phyloP scores from a whole-genome alignment of 2,113 vertebrate genomes.

The Labeo rohita region DNA sequence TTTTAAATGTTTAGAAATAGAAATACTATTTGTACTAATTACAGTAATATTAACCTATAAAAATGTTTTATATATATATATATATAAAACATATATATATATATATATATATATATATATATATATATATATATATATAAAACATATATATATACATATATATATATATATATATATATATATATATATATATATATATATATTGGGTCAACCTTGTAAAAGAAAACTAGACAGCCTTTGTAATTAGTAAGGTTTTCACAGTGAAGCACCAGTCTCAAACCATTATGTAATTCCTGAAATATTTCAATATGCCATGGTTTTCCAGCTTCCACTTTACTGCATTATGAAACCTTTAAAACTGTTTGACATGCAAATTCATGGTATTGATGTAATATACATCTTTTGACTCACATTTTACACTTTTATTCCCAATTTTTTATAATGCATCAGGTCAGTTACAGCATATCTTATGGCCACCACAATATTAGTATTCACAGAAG shows the following conservation, averaged over 20 bases:
- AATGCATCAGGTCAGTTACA: background rate
- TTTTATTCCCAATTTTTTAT: background rate
- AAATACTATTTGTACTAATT: background rate
- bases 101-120: background rate
- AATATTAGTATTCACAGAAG: constrained; percentile 43
- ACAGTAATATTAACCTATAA: too few relatives aligned
- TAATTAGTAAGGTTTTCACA: background rate
- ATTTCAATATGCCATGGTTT: background rate
- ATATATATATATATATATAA: background rate
- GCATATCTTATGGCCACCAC: background rate
- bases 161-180: background rate
- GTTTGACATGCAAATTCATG: background rate
- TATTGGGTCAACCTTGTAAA: background rate
- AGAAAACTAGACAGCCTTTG: background rate
- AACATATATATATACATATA: too few relatives aligned
- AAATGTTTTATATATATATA: background rate
- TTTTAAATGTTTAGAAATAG: background rate
- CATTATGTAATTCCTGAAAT: background rate
- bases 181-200: background rate
- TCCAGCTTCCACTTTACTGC: background rate
- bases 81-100: too few relatives aligned
- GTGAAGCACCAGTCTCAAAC: background rate
- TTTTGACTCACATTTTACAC: background rate
- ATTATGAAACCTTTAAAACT: background rate
- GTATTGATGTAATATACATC: background rate